Evolutionary conservation across 2,888 invertebrate genomes (phyloP).

Genomic region (Mongoloraphidia duomilia): DNA sequence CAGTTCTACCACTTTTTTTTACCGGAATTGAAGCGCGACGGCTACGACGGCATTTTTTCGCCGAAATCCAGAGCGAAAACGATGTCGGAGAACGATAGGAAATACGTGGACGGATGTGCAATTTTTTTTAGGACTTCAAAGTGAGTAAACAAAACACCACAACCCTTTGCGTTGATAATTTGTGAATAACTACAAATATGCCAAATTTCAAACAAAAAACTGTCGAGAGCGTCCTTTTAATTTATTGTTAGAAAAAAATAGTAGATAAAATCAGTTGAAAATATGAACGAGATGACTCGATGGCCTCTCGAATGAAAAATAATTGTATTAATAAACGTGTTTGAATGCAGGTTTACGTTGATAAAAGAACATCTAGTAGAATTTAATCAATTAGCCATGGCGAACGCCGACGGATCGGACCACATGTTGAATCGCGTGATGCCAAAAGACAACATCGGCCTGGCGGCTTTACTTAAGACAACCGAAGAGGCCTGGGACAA

Average conservation of each 20-base stretch:
- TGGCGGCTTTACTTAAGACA: conserved; percentile 88
- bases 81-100: conserved; percentile 91
- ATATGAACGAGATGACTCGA: background rate
- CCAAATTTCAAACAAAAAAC: no score
- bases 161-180: no score
- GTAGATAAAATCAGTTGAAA: no score
- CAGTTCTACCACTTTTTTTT: conserved; percentile 95
- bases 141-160: conserved; percentile 38
- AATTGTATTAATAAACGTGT: no score
- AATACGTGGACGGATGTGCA: conserved; percentile 98
- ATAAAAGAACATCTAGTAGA: conserved; percentile 94
- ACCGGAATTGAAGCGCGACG: conserved; percentile 83
- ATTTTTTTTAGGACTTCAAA: conserved; percentile 91
- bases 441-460: conserved; percentile 98
- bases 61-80: conserved; percentile 97
- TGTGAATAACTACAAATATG: no score
- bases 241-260: no score
- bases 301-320: background rate
- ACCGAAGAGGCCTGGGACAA: conserved; percentile 91
- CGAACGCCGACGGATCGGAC: conserved; percentile 93
- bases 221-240: no score
- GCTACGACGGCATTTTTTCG: conserved; percentile 91
- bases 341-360: conserved; percentile 64
- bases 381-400: conserved; percentile 97
- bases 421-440: conserved; percentile 97